phyloP scores from a whole-genome alignment of 2,888 invertebrate genomes.

The Blastobasis adustella region DNA sequence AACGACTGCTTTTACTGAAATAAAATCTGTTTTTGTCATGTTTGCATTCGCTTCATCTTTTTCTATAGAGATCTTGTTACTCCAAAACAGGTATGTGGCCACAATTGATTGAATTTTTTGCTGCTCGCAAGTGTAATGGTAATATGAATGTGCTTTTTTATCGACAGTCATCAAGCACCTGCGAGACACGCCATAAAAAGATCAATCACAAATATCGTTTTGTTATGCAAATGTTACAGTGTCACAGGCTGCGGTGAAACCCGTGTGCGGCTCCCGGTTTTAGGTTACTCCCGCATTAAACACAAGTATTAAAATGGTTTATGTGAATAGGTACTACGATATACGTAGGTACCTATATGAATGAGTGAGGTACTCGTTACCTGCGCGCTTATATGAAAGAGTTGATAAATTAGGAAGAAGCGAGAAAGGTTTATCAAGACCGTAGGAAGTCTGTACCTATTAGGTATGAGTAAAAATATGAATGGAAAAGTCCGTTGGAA shows the following conservation, averaged over 20 bases:
- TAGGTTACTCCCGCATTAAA: neutral
- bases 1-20: slow-evolving; percentile 31
- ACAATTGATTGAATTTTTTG: slow-evolving; percentile 47
- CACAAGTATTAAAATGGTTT: too few species aligned
- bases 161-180: slow-evolving; percentile 7
- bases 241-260: too few species aligned
- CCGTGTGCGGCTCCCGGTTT: too few species aligned
- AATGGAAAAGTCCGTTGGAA: too few species aligned
- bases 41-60: slow-evolving; percentile 42
- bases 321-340: too few species aligned
- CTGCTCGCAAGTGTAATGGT: slow-evolving; percentile 15
- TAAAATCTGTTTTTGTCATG: slow-evolving; percentile 45
- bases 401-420: too few species aligned
- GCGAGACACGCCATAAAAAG: slow-evolving; percentile 5
- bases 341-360: too few species aligned
- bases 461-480: too few species aligned
- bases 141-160: slow-evolving; percentile 1
- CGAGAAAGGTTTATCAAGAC: too few species aligned
- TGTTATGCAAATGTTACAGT: slow-evolving; percentile 13
- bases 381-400: too few species aligned
- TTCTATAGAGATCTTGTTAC: slow-evolving; percentile 50
- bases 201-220: slow-evolving; percentile 10
- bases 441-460: too few species aligned
- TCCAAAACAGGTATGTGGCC: slow-evolving; percentile 45
- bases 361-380: too few species aligned